Base-by-base conservation (phyloP, 1,140 invertebrate genomes). In the Propsilocerus akamusi region DNA sequence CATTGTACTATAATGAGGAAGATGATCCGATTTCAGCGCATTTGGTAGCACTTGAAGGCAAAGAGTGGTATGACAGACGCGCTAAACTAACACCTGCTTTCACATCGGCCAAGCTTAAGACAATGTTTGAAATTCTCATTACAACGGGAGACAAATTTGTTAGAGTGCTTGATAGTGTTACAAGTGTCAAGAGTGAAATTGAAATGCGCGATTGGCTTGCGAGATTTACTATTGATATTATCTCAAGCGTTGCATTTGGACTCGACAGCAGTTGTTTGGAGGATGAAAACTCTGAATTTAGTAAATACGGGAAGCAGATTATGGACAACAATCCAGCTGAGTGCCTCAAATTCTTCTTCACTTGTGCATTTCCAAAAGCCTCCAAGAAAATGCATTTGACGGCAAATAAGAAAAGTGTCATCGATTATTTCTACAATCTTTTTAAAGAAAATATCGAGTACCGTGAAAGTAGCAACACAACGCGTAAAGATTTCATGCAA, bases 401-500 rank as follows among this genome's bases (percentile, higher is more conserved):
- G 10, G 34, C 34, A 20, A 41, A 41, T 5, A 41, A 41, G 14
- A n/a, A 4, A 6, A 41, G 11, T 41, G 34, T 41, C 34, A 41
- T 41, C 22, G 34, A 60, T n/a, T 77, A 76, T 54, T 75, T 76
- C 55, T 67, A 63, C 49, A 59, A 68, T 46, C 58, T 72, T 20
- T 72, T 78, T 3, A 66, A 66, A 46, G 66, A 74, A 52, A 73
- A 72, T 47, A 67, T 77, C 14, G 61, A 61, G 3, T 66, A 74
- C 52, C 60, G 76, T 1, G 58, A 72, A 49, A 63, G 60, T 28
- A 56, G 67, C 48, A 59, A 54, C 23, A 56, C 67, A 26, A 66
- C 59, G 14, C 64, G 74, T 26, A 68, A 74, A 51, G 76, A 79
- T 56, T 77, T 76, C 53, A 64, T 78, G 56, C 73, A 78, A 56